Evolutionary conservation across 2,888 invertebrate species (phyloP).

Genomic region (Pinctada fucata): DNA sequence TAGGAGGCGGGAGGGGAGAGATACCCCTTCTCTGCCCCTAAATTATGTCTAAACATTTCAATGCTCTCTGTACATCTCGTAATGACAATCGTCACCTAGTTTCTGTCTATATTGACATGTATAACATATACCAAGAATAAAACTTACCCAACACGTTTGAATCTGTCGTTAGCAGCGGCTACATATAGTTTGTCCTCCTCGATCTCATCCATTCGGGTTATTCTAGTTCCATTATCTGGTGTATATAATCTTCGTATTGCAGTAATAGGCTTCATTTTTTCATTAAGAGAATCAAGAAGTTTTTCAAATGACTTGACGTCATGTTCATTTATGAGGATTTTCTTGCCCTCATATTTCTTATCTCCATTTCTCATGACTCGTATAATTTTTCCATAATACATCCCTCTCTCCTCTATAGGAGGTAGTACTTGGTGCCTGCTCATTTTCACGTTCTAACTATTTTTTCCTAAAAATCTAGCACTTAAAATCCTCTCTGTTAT

Average conservation of each 20-base stretch:
- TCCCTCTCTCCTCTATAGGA: constrained; percentile 30
- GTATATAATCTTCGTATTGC: constrained; percentile 23
- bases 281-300: constrained; percentile 43
- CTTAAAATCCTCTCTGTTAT: too few species aligned
- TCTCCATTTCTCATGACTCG: constrained; percentile 37
- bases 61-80: too few species aligned
- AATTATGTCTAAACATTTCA: too few species aligned
- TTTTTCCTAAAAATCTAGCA: neutral
- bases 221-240: constrained; percentile 13
- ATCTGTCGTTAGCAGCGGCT: constrained; percentile 11
- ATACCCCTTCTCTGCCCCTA: too few species aligned
- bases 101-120: too few species aligned
- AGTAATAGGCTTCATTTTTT: constrained; percentile 1
- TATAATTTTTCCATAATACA: constrained; percentile 29
- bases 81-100: too few species aligned
- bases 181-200: constrained; percentile 28
- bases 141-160: constrained; percentile 22
- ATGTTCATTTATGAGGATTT: constrained; percentile 47
- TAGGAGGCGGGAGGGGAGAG: too few species aligned
- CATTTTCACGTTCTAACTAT: constrained; percentile 10
- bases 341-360: constrained; percentile 27
- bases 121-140: neutral
- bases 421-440: constrained; percentile 14
- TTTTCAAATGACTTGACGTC: constrained; percentile 51
- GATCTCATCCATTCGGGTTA: constrained; percentile 21